These are phyloP conservation scores for Campylorhamphus procurvoides DNA, from an alignment of 2,113 vertebrate species.

Conservation along the genomic window DNA sequence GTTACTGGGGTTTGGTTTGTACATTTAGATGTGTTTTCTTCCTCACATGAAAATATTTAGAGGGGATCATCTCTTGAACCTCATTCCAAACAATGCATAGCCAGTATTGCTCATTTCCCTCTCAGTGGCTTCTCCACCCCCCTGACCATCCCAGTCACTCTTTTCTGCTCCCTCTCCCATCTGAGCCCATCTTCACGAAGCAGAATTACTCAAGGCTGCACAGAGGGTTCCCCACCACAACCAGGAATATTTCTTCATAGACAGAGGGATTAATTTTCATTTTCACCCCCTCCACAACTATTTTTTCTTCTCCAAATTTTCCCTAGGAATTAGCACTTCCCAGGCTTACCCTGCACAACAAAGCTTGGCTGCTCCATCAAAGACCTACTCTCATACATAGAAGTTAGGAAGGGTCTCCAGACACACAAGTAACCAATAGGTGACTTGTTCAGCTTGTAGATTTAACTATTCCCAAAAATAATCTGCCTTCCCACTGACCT, in stretches of 20 bases:
- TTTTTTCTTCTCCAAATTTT: background rate
- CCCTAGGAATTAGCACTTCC: background rate
- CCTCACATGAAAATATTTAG: background rate
- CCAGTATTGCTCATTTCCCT: background rate
- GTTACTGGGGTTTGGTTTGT: background rate
- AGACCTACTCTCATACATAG: background rate
- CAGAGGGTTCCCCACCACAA: background rate
- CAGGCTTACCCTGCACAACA: rapidly evolving
- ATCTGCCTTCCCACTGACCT: background rate
- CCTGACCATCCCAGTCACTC: background rate
- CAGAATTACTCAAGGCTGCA: background rate
- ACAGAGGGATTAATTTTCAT: background rate
- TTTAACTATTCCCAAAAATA: background rate
- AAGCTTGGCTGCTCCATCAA: background rate
- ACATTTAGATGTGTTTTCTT: background rate
- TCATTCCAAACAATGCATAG: background rate
- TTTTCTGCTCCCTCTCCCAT: background rate
- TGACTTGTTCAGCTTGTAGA: background rate
- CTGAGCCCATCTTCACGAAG: background rate
- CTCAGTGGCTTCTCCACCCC: background rate
- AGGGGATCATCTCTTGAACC: background rate
- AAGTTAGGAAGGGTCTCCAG: background rate
- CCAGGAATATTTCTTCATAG: background rate
- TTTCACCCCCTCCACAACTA: background rate
- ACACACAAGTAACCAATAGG: background rate